Conservation (phyloP, 2,888 invertebrate genomes). For the Hypolimnas misippus region DNA sequence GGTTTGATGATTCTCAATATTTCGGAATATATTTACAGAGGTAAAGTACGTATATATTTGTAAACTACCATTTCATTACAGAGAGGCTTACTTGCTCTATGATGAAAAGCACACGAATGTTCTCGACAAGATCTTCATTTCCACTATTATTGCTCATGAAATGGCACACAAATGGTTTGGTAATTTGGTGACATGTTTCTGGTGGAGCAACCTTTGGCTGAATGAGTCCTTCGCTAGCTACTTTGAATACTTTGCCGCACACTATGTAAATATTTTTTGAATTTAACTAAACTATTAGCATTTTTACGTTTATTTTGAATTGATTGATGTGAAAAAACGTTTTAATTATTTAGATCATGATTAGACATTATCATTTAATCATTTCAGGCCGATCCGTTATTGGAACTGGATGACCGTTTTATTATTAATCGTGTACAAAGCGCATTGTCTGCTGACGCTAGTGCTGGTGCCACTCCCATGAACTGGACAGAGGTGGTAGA, state of each 20-base stretch:
- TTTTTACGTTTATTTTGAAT: background rate
- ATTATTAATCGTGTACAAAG: constrained; percentile 87
- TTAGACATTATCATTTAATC: background rate
- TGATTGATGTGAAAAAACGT: too few relatives aligned
- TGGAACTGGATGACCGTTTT: constrained; percentile 84
- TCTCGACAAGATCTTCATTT: constrained; percentile 77
- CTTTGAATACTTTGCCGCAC: constrained; percentile 88
- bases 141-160: constrained; percentile 89
- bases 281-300: background rate
- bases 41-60: background rate
- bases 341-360: too few relatives aligned
- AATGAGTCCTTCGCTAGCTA: constrained; percentile 88
- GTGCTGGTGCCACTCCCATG: constrained; percentile 64
- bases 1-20: constrained; percentile 59
- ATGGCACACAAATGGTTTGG: constrained; percentile 94
- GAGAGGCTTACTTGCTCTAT: constrained; percentile 78
- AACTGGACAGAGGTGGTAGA: constrained; percentile 82
- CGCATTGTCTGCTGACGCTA: constrained; percentile 85
- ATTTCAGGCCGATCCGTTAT: constrained; percentile 61
- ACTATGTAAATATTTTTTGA: constrained; percentile 62
- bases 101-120: constrained; percentile 71
- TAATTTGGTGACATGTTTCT: constrained; percentile 89
- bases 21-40: background rate
- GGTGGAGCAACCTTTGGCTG: constrained; percentile 91
- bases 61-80: constrained; percentile 47